These are phyloP conservation scores for Xenops minutus DNA, from an alignment of 2,797 vertebrate genomes.

Conservation along the genomic window DNA sequence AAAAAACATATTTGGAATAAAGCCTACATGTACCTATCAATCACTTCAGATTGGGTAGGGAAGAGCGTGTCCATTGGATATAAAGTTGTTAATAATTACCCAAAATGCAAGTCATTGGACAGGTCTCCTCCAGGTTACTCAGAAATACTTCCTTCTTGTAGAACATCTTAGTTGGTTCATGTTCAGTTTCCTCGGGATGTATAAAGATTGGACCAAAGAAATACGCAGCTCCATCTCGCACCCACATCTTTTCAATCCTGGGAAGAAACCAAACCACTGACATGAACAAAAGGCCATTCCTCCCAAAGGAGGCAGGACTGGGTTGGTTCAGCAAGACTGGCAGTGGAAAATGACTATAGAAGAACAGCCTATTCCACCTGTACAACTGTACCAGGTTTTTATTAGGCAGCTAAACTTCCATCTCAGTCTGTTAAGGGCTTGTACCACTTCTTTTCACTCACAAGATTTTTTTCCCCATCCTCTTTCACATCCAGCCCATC, in stretches of 20 bases:
- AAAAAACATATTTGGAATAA: background rate
- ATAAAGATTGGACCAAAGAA: slow-evolving; percentile 99
- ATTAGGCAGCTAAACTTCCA: background rate
- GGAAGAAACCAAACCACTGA: background rate
- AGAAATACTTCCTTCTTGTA: slow-evolving; percentile 99
- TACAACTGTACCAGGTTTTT: background rate
- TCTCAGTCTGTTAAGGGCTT: background rate
- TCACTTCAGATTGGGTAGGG: background rate
- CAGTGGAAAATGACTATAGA: background rate
- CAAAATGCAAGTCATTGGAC: slow-evolving; percentile 94
- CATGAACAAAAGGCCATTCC: background rate
- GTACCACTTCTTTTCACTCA: background rate
- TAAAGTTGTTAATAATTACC: slow-evolving; percentile 74
- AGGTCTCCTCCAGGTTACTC: slow-evolving; percentile 95
- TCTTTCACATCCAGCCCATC: background rate
- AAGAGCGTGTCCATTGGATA: background rate
- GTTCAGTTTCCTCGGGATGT: slow-evolving; percentile 96
- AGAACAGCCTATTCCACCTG: background rate
- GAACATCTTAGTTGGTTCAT: slow-evolving; percentile 99
- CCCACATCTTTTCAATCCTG: slow-evolving; percentile 99
- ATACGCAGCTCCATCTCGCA: slow-evolving; percentile 92
- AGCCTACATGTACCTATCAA: background rate
- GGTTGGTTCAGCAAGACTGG: background rate
- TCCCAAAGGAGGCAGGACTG: background rate
- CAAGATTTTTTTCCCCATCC: background rate